A percentile compares a stretch with the other conserved stretches of the same genome.
Evolutionary conservation across 2,797 vertebrate species (phyloP).

Genomic region (Propithecus perrieri): DNA sequence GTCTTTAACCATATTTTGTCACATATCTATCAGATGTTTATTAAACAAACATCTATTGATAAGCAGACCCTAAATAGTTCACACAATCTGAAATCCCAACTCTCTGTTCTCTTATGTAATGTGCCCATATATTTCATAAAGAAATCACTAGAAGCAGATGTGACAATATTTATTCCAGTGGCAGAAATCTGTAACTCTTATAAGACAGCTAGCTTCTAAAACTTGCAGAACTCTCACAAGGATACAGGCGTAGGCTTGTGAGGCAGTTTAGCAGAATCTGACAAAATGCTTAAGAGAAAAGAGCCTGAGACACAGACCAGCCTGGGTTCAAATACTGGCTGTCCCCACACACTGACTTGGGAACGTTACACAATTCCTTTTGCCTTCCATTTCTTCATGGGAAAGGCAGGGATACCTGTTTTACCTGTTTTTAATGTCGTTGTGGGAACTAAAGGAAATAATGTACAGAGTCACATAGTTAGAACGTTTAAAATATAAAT

Average conservation of each 20-base stretch:
- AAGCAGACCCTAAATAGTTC: background rate
- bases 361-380: background rate
- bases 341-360: background rate
- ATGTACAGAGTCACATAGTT: background rate
- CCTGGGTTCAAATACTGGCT: background rate
- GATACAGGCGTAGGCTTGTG: background rate
- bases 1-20: background rate
- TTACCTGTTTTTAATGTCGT: background rate
- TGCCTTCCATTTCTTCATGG: background rate
- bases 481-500: background rate
- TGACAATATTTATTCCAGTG: background rate
- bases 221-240: background rate
- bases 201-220: background rate
- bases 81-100: background rate
- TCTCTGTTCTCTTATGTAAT: background rate
- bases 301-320: background rate
- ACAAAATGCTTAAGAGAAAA: background rate
- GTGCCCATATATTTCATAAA: background rate
- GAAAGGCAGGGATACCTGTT: background rate
- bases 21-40: background rate
- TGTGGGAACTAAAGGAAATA: background rate
- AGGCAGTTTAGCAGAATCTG: background rate
- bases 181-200: background rate
- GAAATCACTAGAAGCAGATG: background rate
- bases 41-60: background rate